These are phyloP conservation scores for Matsumyia berberina DNA, from an alignment of 2,888 invertebrate species.

Conservation along the genomic window DNA sequence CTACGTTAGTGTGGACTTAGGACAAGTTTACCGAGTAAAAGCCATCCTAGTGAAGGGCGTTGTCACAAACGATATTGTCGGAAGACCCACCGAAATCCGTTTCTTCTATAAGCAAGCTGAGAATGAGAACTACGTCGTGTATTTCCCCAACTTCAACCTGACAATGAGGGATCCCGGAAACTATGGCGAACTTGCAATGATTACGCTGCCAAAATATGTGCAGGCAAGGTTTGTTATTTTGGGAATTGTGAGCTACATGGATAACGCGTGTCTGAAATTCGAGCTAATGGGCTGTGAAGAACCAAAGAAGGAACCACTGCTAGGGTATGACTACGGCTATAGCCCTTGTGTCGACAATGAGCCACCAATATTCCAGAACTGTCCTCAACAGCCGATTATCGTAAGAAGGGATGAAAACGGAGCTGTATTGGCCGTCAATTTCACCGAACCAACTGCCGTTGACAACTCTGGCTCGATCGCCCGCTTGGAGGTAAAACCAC, in stretches of 20 bases:
- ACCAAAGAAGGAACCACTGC: conserved; percentile 91
- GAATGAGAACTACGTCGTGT: conserved; percentile 97
- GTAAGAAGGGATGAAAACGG: conserved; percentile 95
- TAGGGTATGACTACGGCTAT: conserved; percentile 96
- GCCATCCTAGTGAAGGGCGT: conserved; percentile 97
- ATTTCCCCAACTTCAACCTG: conserved; percentile 97
- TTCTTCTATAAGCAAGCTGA: conserved; percentile 98
- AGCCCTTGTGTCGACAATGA: conserved; percentile 98
- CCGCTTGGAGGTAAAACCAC: conserved; percentile 95
- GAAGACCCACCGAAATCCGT: conserved; percentile 97
- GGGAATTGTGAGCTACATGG: conserved; percentile 98
- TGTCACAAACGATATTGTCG: conserved; percentile 97
- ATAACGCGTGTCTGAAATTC: conserved; percentile 97
- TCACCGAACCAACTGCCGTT: conserved; percentile 96
- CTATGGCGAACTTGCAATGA: conserved; percentile 98
- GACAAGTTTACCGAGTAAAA: conserved; percentile 95
- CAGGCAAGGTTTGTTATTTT: conserved; percentile 97
- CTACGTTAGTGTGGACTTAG: conserved; percentile 97
- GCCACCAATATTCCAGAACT: conserved; percentile 98
- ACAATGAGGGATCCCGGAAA: conserved; percentile 98
- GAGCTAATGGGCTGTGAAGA: conserved; percentile 98
- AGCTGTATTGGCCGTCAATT: conserved; percentile 95
- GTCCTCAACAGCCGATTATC: conserved; percentile 95
- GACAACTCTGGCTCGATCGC: conserved; percentile 98
- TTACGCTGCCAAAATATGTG: conserved; percentile 96